These are phyloP conservation scores for Diadromus collaris DNA, from an alignment of 2,888 invertebrate species.

Conservation along the genomic window DNA sequence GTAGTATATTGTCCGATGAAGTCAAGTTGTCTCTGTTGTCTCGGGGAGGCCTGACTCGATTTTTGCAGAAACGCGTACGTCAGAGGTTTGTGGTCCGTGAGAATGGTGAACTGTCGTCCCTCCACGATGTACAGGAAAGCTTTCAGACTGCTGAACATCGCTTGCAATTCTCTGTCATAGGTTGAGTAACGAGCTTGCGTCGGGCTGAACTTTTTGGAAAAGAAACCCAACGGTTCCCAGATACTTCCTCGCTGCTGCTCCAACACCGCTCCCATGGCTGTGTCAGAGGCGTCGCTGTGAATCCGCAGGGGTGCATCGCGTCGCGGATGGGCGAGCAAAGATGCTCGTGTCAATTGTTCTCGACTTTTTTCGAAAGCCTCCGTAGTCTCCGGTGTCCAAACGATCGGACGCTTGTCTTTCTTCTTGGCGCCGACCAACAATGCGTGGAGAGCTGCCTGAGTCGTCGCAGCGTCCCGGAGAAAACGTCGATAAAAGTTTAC, in stretches of 20 bases:
- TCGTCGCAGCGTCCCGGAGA: slow-evolving; percentile 9
- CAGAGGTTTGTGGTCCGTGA: slow-evolving; percentile 49
- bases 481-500: slow-evolving; percentile 51
- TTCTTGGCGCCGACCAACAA: slow-evolving; percentile 30
- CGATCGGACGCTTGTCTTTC: slow-evolving; percentile 32
- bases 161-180: slow-evolving; percentile 58
- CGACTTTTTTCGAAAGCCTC: slow-evolving; percentile 19
- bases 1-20: slow-evolving; percentile 1
- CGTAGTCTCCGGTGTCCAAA: slow-evolving; percentile 46
- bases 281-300: slow-evolving; percentile 25
- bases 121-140: slow-evolving; percentile 41
- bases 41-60: slow-evolving; percentile 20
- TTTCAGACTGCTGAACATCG: slow-evolving; percentile 28
- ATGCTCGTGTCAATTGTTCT: slow-evolving; percentile 16
- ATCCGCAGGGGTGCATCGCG: not conserved
- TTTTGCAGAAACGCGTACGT: slow-evolving; percentile 34
- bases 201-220: slow-evolving; percentile 42
- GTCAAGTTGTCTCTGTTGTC: slow-evolving; percentile 31
- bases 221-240: slow-evolving; percentile 41
- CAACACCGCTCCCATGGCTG: slow-evolving; percentile 40
- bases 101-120: slow-evolving; percentile 20
- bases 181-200: slow-evolving; percentile 61
- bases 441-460: slow-evolving; percentile 24
- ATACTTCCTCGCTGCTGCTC: slow-evolving; percentile 7
- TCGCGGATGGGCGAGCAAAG: slow-evolving; percentile 23